Evolutionary conservation across 2,113 vertebrate genomes (phyloP), one percentile per base, ranked within the genome.

Genomic region (Nibea albiflora): DNA sequence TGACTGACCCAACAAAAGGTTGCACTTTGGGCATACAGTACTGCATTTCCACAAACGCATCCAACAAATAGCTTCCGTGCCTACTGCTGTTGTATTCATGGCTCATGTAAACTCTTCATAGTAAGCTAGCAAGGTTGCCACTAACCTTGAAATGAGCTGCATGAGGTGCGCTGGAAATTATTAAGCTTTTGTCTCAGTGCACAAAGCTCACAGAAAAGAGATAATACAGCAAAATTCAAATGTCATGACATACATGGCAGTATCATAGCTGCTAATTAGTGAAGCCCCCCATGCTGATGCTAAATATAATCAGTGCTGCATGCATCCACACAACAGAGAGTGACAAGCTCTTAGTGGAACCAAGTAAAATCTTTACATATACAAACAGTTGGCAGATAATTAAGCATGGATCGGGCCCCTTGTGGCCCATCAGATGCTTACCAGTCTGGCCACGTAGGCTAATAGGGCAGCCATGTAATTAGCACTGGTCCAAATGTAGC

Each of bases 381-480:
- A 81, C 72, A 85, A 84, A 74, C 83, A 73, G 73, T 84, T 58
- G 83, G 85, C 15, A 5, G 47, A 81, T 86, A 89, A 90, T 76
- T 81, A 83, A 90, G 57, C 24, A 1, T 76, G 64, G 49, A 28
- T 24, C 3, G 0, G 58, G 81, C 57, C 76, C 68, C 73, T 77
- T 53, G 74, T 85, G 84, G 66, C 57, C 69, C 60, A 65, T 90
- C 64, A 35, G 76, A 82, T 75, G 66, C 50, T 88, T 85, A 52
- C 76, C 69, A 89, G 80, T 88, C 88, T 79, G 77, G 54, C 85
- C 85, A 85, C 64, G 47, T 84, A 66, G 81, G 80, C 56, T 76
- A 76, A 85, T 60, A 80, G 84, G 67, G 65, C 83, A 78, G 56
- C 76, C 61, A 64, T 77, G 81, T 80, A 90, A 88, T 89, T 91